phyloP scores from a whole-genome alignment of 2,113 vertebrate genomes.

The Ranitomeya imitator region DNA sequence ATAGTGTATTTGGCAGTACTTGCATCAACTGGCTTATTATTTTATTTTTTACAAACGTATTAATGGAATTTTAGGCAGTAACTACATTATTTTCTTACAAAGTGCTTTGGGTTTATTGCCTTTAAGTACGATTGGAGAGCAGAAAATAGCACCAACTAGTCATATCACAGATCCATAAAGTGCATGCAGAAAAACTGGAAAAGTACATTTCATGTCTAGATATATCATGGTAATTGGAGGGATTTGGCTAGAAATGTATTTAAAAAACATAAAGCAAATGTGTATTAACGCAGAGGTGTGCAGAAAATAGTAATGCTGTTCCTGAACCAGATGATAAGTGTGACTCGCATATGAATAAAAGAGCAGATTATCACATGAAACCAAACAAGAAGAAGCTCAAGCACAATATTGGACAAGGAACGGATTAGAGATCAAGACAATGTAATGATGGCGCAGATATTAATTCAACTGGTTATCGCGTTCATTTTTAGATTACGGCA shows the following conservation, averaged over 20 bases:
- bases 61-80: background rate
- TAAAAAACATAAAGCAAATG: background rate
- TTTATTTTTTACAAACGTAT: background rate
- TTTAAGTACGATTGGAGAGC: background rate
- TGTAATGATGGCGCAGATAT: background rate
- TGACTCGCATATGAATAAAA: background rate
- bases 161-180: background rate
- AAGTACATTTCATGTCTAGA: background rate
- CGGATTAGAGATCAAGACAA: background rate
- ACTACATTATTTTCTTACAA: background rate
- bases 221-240: background rate
- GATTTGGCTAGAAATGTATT: background rate
- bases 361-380: background rate
- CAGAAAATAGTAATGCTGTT: background rate
- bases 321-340: background rate
- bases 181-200: background rate
- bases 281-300: background rate
- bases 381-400: background rate
- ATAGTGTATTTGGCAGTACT: background rate
- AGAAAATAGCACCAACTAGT: background rate
- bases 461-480: background rate
- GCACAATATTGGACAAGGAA: background rate
- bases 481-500: too few species aligned
- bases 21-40: too few species aligned
- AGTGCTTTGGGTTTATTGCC: background rate